phyloP scores from a whole-genome alignment of 2,797 vertebrate genomes.

The Anisognathus igniventris region DNA sequence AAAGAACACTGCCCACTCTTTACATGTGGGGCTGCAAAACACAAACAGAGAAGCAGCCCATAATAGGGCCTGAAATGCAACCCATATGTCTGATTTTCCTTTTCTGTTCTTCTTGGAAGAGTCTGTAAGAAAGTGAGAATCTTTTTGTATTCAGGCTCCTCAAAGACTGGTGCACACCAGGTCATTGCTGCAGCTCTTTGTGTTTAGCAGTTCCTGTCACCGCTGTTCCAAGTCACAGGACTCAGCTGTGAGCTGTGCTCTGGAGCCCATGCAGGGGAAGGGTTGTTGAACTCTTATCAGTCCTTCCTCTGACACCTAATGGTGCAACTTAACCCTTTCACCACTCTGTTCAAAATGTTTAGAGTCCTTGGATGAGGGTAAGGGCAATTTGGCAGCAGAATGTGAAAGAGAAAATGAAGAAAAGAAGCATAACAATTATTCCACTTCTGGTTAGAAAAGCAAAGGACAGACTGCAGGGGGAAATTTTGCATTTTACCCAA shows the following conservation, averaged over 20 bases:
- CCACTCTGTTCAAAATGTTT: not conserved
- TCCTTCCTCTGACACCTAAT: not conserved
- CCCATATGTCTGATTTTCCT: not conserved
- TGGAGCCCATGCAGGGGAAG: not conserved
- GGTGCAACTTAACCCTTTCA: not conserved
- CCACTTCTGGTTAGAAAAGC: not conserved
- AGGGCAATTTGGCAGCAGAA: not conserved
- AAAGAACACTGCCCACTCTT: not conserved
- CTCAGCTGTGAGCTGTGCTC: not conserved
- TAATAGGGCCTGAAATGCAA: not conserved
- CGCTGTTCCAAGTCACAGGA: not conserved
- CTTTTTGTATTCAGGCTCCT: not conserved
- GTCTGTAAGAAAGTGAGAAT: not conserved
- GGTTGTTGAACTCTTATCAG: not conserved
- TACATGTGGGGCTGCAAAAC: not conserved
- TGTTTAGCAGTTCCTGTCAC: not conserved
- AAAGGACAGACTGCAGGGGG: not conserved
- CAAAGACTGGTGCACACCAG: fast-evolving
- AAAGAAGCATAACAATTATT: not conserved
- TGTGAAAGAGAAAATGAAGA: not conserved
- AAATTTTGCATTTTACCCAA: not conserved
- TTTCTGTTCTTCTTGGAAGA: not conserved
- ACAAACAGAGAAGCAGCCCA: not conserved
- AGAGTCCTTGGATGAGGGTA: not conserved
- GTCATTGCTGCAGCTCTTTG: not conserved